Conservation (phyloP, 2,888 invertebrate genomes). For the Adela reaumurella region DNA sequence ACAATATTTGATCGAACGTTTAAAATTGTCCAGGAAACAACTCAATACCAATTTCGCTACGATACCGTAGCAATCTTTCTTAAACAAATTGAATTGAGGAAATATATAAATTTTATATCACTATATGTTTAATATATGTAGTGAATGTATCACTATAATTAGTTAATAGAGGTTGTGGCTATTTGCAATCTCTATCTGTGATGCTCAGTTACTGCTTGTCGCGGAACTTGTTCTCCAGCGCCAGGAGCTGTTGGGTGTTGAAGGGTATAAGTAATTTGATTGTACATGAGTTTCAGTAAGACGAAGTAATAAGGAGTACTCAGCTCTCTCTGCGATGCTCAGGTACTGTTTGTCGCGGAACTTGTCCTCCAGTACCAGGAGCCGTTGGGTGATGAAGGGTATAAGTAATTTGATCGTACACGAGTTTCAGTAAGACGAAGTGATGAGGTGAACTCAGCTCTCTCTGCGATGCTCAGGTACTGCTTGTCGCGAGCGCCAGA, state of each 20-base stretch:
- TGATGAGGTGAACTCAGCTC: constrained; percentile 80
- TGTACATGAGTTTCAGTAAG: constrained; percentile 84
- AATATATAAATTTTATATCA: neutral
- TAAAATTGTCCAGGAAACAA: too few relatives aligned
- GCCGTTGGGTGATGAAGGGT: constrained; percentile 74
- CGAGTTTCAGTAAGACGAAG: constrained; percentile 50
- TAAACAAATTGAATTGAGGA: neutral
- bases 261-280: constrained; percentile 35
- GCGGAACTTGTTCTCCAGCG: constrained; percentile 79
- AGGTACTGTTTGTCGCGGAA: constrained; percentile 83
- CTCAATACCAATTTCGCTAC: too few relatives aligned
- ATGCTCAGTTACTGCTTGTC: constrained; percentile 82
- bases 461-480: constrained; percentile 82
- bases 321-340: constrained; percentile 48
- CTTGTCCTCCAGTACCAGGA: constrained; percentile 76
- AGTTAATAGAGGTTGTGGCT: too few relatives aligned
- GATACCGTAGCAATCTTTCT: too few relatives aligned
- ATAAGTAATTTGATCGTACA: neutral
- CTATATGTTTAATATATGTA: too few relatives aligned
- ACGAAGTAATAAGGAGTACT: too few relatives aligned
- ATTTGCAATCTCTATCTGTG: too few relatives aligned
- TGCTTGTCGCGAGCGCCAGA: constrained; percentile 76
- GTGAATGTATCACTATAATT: too few relatives aligned
- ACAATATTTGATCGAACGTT: too few relatives aligned
- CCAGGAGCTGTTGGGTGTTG: constrained; percentile 75